phyloP scores from a whole-genome alignment of 2,888 invertebrate genomes.

The Lapara coniferarum region DNA sequence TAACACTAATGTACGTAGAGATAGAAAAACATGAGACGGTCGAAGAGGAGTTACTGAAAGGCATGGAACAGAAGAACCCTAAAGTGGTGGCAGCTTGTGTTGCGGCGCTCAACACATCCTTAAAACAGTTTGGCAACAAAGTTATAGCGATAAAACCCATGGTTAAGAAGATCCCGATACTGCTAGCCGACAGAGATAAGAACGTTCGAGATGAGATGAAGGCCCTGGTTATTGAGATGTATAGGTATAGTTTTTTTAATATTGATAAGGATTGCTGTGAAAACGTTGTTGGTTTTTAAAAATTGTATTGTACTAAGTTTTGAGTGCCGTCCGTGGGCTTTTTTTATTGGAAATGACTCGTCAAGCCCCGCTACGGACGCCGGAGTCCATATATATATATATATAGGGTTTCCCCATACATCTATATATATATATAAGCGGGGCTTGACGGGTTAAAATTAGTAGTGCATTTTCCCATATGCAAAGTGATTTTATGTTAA shows the following conservation, averaged over 20 bases:
- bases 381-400: too few species aligned
- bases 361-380: too few species aligned
- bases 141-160: conserved; percentile 94
- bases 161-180: conserved; percentile 92
- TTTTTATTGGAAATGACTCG: too few species aligned
- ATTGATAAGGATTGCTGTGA: too few species aligned
- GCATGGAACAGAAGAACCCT: conserved; percentile 97
- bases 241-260: conserved; percentile 78
- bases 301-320: too few species aligned
- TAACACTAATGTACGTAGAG: conserved; percentile 96
- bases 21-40: conserved; percentile 97
- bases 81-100: conserved; percentile 96
- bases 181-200: conserved; percentile 96
- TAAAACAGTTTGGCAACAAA: conserved; percentile 96
- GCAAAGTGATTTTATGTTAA: too few species aligned
- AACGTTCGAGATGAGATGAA: conserved; percentile 96
- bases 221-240: conserved; percentile 95
- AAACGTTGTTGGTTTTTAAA: too few species aligned
- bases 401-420: too few species aligned
- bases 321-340: too few species aligned
- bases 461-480: too few species aligned
- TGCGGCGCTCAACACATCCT: conserved; percentile 87
- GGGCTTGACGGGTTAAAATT: too few species aligned
- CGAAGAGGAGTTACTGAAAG: conserved; percentile 95
- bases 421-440: too few species aligned